Percentiles rank a stretch among this genome's conserved stretches.
phyloP scores from a whole-genome alignment of 2,113 vertebrate genomes.

The Riparia riparia region DNA sequence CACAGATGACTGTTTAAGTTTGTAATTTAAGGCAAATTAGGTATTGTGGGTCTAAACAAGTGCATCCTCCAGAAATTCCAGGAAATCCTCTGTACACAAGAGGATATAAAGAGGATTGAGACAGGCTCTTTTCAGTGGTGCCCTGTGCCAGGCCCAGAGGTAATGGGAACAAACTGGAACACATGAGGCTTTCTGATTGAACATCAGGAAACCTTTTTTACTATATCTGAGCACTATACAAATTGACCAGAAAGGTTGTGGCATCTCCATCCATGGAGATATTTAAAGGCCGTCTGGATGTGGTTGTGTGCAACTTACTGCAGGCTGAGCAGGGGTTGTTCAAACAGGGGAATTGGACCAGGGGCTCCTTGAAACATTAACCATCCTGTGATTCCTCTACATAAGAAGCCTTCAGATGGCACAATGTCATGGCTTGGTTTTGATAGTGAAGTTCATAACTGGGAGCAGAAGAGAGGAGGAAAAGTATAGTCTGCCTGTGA shows the following conservation, averaged over 20 bases:
- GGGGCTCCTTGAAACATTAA: not conserved
- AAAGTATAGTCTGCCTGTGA: not conserved
- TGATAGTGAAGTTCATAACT: not conserved
- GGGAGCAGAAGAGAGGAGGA: accelerated
- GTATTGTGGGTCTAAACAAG: not conserved
- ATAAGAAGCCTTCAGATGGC: not conserved
- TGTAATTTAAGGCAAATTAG: not conserved
- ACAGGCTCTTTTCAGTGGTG: not conserved
- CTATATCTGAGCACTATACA: not conserved
- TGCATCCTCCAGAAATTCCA: not conserved
- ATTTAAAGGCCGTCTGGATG: not conserved
- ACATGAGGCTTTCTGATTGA: not conserved
- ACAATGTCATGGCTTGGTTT: not conserved
- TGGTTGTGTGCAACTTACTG: not conserved
- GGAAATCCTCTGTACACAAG: not conserved
- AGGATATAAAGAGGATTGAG: not conserved
- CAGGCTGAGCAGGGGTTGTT: not conserved
- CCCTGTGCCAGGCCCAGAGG: not conserved
- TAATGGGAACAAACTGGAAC: not conserved
- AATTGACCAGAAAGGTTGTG: not conserved
- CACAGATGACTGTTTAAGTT: not conserved
- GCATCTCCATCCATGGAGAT: not conserved
- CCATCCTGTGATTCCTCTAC: not conserved
- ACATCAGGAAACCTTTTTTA: not conserved
- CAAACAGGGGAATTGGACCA: not conserved